Conservation (phyloP, 2,888 invertebrate species). For the Hyalella azteca region DNA sequence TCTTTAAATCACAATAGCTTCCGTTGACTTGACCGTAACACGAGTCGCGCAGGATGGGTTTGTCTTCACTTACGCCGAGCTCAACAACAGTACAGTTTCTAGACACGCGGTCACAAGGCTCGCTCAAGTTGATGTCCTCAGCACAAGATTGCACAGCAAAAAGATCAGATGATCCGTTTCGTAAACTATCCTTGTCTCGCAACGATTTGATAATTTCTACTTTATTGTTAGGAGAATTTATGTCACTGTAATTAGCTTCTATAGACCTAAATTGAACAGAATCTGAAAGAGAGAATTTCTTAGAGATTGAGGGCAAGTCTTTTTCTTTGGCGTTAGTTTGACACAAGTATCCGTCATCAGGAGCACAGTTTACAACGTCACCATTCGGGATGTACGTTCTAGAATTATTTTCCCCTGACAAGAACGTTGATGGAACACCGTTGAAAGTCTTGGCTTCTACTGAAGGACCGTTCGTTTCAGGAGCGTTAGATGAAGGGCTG, state of each 20-base stretch:
- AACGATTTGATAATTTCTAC: not conserved
- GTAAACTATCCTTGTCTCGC: not conserved
- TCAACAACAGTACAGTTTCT: constrained; percentile 12
- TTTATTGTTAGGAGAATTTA: constrained; percentile 3
- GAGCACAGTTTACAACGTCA: not conserved
- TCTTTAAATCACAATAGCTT: not conserved
- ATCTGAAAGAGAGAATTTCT: not conserved
- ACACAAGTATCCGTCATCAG: not conserved
- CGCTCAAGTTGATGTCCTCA: no score
- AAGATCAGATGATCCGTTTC: no score
- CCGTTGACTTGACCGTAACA: not conserved
- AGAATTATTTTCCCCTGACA: no score
- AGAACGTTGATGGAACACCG: no score
- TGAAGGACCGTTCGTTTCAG: no score
- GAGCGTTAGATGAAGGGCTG: no score
- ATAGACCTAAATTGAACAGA: not conserved
- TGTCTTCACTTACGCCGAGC: not conserved
- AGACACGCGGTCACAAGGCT: not conserved
- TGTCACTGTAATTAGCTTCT: constrained; percentile 2
- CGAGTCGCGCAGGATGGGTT: no score
- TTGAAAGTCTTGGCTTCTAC: no score
- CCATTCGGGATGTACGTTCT: no score
- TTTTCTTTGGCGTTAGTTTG: not conserved
- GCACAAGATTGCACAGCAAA: no score
- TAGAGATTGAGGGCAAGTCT: not conserved